Evolutionary conservation across 2,888 invertebrate genomes (phyloP), one percentile per base, ranked within the genome.

Genomic region (Lacanobia oleracea): DNA sequence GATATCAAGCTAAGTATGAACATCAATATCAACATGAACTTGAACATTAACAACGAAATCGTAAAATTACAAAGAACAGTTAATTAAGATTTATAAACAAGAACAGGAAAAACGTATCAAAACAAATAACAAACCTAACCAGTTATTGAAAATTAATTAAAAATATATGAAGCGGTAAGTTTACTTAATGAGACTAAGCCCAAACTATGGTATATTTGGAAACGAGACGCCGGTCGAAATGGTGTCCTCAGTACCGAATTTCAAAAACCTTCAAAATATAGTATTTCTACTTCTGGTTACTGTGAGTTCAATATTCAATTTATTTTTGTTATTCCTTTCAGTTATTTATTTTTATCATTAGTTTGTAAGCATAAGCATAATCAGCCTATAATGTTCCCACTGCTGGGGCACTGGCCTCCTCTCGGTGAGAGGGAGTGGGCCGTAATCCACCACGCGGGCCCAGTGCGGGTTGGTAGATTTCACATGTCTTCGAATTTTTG

Each of bases 91-190:
- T n/a, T n/a, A 64, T 51, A 23, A 67, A 62, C 53, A 72, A 77
- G 23, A 56, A 73, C 63, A 72, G 59, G 50, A 85, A 75, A 60
- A 68, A 37, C 2, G 14, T 73, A 70, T 14, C 72, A 74, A 78
- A 83, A 76, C 75, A 80, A 76, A 68, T n/a, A 69, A 54, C 57
- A 73, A 82, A 77, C 62, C 10, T 64, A 73, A 75, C 67, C 64
- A 43, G 40, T 14, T 16, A n/a, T 23, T 18, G 40, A 45, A 73
- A 68, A 57, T 37, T 80, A 21, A 82, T 79, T 75, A 75, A 72
- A 81, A 77, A 59, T 75, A 77, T 74, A 60, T 61, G 50, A 33
- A 54, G 66, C 73, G 69, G 37, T 9, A 67, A 84, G 79, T 78
- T 79, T 70, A 75, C 78, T 51, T 82, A 7, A 59, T 37, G 27